Evolutionary conservation across 2,797 vertebrate species (phyloP), one percentile per base, ranked within the genome.

Genomic region (Acanthurus tractus): DNA sequence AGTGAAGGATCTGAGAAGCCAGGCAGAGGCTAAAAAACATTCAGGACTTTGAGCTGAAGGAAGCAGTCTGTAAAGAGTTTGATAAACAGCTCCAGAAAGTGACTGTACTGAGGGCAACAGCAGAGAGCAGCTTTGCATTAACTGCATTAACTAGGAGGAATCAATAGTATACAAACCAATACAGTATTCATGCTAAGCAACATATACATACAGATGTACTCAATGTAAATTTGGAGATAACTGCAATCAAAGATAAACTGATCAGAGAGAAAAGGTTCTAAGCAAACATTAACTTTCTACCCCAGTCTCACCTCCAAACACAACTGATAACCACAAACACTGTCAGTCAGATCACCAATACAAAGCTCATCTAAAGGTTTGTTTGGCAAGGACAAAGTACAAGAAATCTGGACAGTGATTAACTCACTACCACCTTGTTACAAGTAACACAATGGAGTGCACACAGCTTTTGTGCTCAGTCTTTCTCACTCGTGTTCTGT

Each of bases 301-400:
- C 13, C 2, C 14, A 45, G 9, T 45, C 14, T 2, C 3, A 40
- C 22, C 3, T 69, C 36, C n/a, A 42, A 42, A 63, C 0, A 14
- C 11, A 1, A 58, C 29, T 38, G 17, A 38, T 49, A 34, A 42
- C 14, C 23, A n/a, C 3, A n/a, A 13, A 22, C 3, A 36, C 12
- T 11, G 7, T 13, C 8, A 56, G 46, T 34, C 7, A 57, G 29
- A 54, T 50, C 63, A 64, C 45, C 18, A 2, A 45, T 4, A 68
- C 70, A 64, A 4, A 67, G 63, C 11, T 54, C 14, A 58, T 56
- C 56, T 12, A 52, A 52, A 25, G 18, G 15, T 18, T 62, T 71
- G 2, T 15, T 12, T 29, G 18, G 8, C 10, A 46, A 74, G 55
- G 20, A n/a, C 70, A 78, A 80, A 85, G 76, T 76, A 49, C 69